Evolutionary conservation across 2,888 invertebrate species (phyloP).

Genomic region (Coremacera marginata): DNA sequence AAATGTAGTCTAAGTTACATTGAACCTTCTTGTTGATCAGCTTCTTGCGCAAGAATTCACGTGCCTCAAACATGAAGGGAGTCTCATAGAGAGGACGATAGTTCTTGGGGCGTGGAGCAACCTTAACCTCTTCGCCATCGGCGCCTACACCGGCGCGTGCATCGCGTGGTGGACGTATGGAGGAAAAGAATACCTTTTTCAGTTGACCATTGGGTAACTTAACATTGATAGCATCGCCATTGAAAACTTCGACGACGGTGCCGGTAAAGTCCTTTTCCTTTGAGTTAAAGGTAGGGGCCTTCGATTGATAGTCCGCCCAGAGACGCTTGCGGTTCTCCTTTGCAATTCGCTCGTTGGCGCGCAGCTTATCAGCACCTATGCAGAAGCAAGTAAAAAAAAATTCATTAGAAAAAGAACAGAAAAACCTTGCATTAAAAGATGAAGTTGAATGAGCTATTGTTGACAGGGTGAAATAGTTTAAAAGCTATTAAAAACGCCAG

Average conservation of each 20-base stretch:
- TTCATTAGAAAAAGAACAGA: neutral
- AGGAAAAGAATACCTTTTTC: constrained; percentile 95
- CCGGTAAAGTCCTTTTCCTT: constrained; percentile 87
- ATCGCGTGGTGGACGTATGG: constrained; percentile 93
- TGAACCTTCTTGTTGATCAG: constrained; percentile 94
- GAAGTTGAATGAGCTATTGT: constrained; percentile 50
- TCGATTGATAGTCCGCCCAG: constrained; percentile 92
- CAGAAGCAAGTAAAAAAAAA: constrained; percentile 17
- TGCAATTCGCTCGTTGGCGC: constrained; percentile 87
- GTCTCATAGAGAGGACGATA: constrained; percentile 96
- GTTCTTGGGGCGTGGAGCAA: constrained; percentile 78
- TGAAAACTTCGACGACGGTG: constrained; percentile 89
- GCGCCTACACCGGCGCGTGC: constrained; percentile 74
- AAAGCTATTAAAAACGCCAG: constrained; percentile 34
- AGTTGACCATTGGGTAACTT: constrained; percentile 81
- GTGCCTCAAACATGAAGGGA: constrained; percentile 98
- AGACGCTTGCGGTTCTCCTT: constrained; percentile 88
- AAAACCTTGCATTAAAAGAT: neutral
- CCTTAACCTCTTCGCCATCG: constrained; percentile 77
- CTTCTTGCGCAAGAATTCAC: constrained; percentile 96
- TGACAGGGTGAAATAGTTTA: constrained; percentile 68
- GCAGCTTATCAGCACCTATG: constrained; percentile 82
- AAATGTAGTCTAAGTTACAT: constrained; percentile 94
- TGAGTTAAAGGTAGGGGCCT: constrained; percentile 78
- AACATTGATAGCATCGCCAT: constrained; percentile 93